Evolutionary conservation across 1,140 invertebrate species (phyloP).

Genomic region (Cydia splendana): DNA sequence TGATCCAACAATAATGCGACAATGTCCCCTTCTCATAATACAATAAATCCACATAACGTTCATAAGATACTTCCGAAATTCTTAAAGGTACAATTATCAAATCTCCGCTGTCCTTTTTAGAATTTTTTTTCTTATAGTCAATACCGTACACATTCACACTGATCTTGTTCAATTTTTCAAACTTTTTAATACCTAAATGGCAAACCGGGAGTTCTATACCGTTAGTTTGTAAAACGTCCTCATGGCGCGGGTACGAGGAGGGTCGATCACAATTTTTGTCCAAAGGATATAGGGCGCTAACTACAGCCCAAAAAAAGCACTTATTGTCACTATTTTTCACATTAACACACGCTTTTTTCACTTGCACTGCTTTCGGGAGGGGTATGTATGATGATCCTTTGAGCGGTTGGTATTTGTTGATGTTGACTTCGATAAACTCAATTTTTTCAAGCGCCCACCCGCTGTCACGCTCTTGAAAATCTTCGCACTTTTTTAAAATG

Average conservation of each 20-base stretch:
- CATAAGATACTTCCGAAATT: neutral
- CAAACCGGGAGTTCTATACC: neutral
- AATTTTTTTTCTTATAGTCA: neutral
- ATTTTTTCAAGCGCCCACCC: conserved; percentile 24
- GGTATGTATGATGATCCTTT: conserved; percentile 2
- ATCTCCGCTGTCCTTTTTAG: neutral
- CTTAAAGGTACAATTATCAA: neutral
- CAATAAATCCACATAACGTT: conserved; percentile 8
- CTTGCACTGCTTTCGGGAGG: neutral
- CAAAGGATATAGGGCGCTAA: neutral
- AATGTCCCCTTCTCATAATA: neutral
- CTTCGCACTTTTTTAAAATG: neutral
- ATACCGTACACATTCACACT: conserved; percentile 8
- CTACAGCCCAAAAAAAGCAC: conserved; percentile 19
- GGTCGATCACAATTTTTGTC: neutral
- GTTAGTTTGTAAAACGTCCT: neutral
- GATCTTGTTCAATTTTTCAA: conserved; percentile 27
- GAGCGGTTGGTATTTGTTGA: conserved; percentile 13
- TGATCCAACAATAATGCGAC: conserved; percentile 15
- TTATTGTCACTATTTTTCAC: conserved; percentile 27
- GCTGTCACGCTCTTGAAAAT: conserved; percentile 33
- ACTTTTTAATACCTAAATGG: neutral
- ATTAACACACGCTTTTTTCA: conserved; percentile 15
- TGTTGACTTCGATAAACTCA: conserved; percentile 4
- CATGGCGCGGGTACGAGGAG: neutral